Base-by-base conservation (phyloP, 2,797 vertebrate genomes). In the Crenichthys baileyi region DNA sequence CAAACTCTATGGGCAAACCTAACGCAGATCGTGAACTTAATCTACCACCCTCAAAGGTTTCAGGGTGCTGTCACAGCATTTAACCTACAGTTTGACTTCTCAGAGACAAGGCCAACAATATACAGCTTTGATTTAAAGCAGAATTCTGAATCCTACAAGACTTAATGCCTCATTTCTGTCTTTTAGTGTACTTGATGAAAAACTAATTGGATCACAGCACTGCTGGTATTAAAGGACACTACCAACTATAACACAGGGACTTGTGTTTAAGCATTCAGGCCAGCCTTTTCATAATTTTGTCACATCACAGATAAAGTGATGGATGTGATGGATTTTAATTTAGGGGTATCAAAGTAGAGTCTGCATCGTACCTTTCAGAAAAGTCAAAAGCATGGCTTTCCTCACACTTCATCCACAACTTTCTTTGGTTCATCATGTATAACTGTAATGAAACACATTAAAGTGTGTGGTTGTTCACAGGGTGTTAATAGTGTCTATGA, bases 201-300 rank as follows among this genome's bases (percentile, higher is more conserved):
- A 81, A n/a, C 11, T 11, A 68, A 46, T 36, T 78, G 46, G 31
- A 53, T 75, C 18, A 63, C 4, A 75, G 29, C 18, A 63, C 5
- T 77, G 26, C 46, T 36, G 24, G 73, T 11, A 72, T 53, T 18
- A 0, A 72, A 31, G 24, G 12, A 71, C 5, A 56, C 22, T 44
- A 12, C 16, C 46, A 55, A 56, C 48, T 71, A 11, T 56, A 51
- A 26, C 15, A 70, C 18, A 51, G 20, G 70, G 7, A 4, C 16
- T 53, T 20, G 20, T 22, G 18, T 53, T 53, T 53, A 4, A 51
- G 51, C 18, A 53, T 53, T 55, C 22, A 55, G 4, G 4, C 1
- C 18, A 53, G 20, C 51, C 1, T 20, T 53, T 53, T 53, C 16
- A 53, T 53, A 53, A 53, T 53, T 48, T 53, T 53, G 51, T 20